Evolutionary conservation across 2,113 vertebrate species (phyloP).

Genomic region (Canis aureus): DNA sequence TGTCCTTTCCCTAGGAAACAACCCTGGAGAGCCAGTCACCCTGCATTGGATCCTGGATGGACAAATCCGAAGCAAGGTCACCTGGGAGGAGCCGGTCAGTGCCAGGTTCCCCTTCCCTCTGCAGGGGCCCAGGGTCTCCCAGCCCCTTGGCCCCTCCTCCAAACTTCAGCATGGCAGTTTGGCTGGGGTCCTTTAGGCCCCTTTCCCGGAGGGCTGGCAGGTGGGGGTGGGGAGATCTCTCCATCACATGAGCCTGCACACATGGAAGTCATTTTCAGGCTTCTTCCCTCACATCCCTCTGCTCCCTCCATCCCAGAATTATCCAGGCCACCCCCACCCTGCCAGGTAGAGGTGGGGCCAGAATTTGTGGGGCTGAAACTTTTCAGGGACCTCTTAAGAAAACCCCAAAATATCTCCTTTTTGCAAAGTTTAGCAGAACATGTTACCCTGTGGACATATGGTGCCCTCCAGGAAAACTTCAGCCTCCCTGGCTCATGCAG

Average conservation of each 20-base stretch:
- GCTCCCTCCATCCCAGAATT: neutral
- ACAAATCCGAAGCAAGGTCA: neutral
- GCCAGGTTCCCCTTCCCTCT: neutral
- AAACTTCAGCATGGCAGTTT: neutral
- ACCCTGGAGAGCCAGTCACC: slow-evolving; percentile 64
- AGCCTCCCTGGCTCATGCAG: neutral
- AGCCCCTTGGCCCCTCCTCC: neutral
- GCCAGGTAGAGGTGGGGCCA: neutral
- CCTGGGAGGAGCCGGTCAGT: slow-evolving; percentile 70
- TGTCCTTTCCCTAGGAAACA: slow-evolving; percentile 53
- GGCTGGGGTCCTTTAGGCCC: neutral
- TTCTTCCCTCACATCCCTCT: neutral
- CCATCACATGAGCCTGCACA: slow-evolving; percentile 22
- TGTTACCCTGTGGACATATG: neutral
- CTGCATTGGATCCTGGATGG: slow-evolving; percentile 71
- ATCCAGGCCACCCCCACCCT: neutral
- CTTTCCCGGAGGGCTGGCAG: neutral
- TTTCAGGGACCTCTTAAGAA: slow-evolving; percentile 9
- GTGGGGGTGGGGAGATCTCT: neutral
- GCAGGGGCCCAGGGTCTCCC: neutral
- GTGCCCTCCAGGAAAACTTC: neutral
- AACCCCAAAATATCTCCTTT: neutral
- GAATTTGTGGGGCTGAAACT: neutral
- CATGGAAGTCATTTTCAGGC: slow-evolving; percentile 71
- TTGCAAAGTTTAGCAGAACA: neutral